Conservation (phyloP, 1,140 invertebrate genomes). For the Charaxes varanes region DNA sequence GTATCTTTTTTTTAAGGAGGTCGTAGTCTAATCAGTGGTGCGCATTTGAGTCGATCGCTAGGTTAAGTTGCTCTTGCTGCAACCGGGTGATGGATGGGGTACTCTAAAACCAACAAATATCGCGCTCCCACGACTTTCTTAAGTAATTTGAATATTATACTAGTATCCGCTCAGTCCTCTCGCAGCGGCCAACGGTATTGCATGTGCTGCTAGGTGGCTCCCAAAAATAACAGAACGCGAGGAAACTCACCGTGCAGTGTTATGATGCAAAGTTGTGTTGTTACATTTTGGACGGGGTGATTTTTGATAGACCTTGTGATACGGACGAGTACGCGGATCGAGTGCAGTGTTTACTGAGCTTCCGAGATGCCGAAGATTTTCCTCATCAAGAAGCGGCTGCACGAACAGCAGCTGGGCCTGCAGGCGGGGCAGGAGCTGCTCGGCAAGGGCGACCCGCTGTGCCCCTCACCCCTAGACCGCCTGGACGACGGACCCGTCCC, state of each 20-base stretch:
- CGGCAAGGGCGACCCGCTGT: slow-evolving; percentile 71
- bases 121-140: no score
- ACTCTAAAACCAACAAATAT: no score
- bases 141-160: no score
- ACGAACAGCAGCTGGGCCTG: slow-evolving; percentile 88
- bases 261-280: slow-evolving; percentile 61
- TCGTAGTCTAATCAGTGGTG: no score
- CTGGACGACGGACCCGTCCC: slow-evolving; percentile 75
- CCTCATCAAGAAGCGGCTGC: slow-evolving; percentile 89
- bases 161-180: no score
- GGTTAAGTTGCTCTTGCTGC: no score
- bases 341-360: slow-evolving; percentile 54
- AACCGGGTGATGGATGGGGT: no score
- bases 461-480: slow-evolving; percentile 67
- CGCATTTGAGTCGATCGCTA: no score
- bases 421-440: slow-evolving; percentile 84
- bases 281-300: slow-evolving; percentile 38
- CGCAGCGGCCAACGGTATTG: slow-evolving; percentile 68
- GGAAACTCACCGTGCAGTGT: slow-evolving; percentile 64
- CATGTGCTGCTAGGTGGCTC: slow-evolving; percentile 60
- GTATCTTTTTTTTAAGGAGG: no score
- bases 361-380: slow-evolving; percentile 91
- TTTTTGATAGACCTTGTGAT: slow-evolving; percentile 50
- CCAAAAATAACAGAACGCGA: slow-evolving; percentile 57
- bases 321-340: slow-evolving; percentile 45